Evolutionary conservation across 2,888 invertebrate genomes (phyloP).

Genomic region (Sinodicranocentrus sp.): DNA sequence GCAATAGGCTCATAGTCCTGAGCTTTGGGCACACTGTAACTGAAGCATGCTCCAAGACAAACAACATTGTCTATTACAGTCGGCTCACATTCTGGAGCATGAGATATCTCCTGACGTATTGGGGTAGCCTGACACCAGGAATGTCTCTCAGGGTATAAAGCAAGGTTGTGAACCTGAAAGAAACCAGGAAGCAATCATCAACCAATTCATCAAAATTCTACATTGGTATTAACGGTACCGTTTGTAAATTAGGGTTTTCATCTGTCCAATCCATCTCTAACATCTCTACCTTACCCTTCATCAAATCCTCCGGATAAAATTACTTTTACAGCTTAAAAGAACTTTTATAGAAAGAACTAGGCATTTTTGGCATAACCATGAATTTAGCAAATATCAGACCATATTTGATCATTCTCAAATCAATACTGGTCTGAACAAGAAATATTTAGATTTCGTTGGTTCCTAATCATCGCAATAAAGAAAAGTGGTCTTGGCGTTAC

Average conservation of each 20-base stretch:
- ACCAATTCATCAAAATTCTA: no score
- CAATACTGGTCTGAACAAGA: slow-evolving; percentile 29
- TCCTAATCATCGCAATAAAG: slow-evolving; percentile 1
- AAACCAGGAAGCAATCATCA: not conserved
- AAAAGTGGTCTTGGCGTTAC: not conserved
- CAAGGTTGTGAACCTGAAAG: slow-evolving; percentile 83
- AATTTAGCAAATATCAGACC: no score
- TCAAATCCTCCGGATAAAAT: no score
- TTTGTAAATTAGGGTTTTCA: no score
- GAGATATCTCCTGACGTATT: slow-evolving; percentile 80
- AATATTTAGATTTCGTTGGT: slow-evolving; percentile 27
- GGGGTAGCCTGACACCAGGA: slow-evolving; percentile 86
- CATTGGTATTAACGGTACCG: no score
- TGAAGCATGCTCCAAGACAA: slow-evolving; percentile 86
- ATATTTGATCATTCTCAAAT: no score
- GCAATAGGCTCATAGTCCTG: slow-evolving; percentile 82
- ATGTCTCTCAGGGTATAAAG: slow-evolving; percentile 84
- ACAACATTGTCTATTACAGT: slow-evolving; percentile 85
- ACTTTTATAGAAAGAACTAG: no score
- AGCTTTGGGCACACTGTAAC: slow-evolving; percentile 85
- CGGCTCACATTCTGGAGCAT: slow-evolving; percentile 82
- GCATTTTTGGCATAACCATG: no score
- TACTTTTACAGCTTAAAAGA: no score
- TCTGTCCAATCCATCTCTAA: no score
- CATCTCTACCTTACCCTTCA: no score